Evolutionary conservation across 2,797 vertebrate species (phyloP).

Genomic region (Chanos chanos): DNA sequence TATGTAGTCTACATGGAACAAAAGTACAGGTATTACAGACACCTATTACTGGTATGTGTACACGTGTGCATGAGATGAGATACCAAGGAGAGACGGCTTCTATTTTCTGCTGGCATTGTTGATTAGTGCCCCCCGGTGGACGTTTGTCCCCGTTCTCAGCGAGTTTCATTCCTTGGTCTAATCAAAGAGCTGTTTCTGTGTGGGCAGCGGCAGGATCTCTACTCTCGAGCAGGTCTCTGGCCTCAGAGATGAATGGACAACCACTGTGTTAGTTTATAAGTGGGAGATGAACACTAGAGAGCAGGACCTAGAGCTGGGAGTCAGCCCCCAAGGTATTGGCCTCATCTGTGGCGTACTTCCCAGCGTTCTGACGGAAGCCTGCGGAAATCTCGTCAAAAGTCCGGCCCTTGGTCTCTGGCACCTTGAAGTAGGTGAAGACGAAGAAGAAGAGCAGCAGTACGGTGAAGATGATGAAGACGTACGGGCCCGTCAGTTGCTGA

Average conservation of each 20-base stretch:
- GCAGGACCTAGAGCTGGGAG: slow-evolving; percentile 78
- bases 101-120: too few relatives aligned
- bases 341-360: slow-evolving; percentile 82
- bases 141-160: too few relatives aligned
- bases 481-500: slow-evolving; percentile 88
- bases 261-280: slow-evolving; percentile 1
- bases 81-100: too few relatives aligned
- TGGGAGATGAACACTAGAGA: background rate
- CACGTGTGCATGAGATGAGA: too few relatives aligned
- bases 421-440: slow-evolving; percentile 96
- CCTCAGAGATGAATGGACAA: background rate
- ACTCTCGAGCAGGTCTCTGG: background rate
- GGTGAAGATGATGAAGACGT: slow-evolving; percentile 96
- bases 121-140: too few relatives aligned
- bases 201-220: too few relatives aligned
- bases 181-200: too few relatives aligned
- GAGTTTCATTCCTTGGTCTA: too few relatives aligned
- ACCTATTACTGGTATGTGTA: too few relatives aligned
- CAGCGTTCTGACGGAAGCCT: slow-evolving; percentile 79
- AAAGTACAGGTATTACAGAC: too few relatives aligned
- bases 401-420: slow-evolving; percentile 92
- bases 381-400: slow-evolving; percentile 93
- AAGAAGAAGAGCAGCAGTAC: slow-evolving; percentile 88
- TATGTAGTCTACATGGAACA: too few relatives aligned
- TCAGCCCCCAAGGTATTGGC: slow-evolving; percentile 87